Conservation (phyloP, 2,888 invertebrate species). For the Sycophila texana region DNA sequence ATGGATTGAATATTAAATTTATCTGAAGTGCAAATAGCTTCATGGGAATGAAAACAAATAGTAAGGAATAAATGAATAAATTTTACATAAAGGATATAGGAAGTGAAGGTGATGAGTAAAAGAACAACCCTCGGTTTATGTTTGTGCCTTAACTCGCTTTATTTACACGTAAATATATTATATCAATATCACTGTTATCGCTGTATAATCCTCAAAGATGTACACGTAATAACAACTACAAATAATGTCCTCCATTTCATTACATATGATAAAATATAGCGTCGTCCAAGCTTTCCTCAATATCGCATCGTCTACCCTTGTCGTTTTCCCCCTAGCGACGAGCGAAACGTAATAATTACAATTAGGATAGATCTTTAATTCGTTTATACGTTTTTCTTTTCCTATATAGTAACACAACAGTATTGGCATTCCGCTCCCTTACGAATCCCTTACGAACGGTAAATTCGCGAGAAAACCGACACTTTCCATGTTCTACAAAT, state of each 20-base stretch:
- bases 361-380: constrained; percentile 50
- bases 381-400: constrained; percentile 36
- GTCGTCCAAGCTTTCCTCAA: constrained; percentile 41
- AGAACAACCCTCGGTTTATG: not conserved
- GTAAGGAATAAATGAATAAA: too few species aligned
- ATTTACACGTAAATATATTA: constrained; percentile 76
- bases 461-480: constrained; percentile 15
- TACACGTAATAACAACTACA: constrained; percentile 70
- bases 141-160: constrained; percentile 61
- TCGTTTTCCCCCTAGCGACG: constrained; percentile 36
- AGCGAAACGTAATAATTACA: constrained; percentile 50
- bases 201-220: constrained; percentile 70
- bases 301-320: constrained; percentile 29
- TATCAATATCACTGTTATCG: constrained; percentile 72
- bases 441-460: not conserved
- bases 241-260: constrained; percentile 59
- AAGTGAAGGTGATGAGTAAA: not conserved
- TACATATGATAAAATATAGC: constrained; percentile 55
- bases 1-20: too few species aligned
- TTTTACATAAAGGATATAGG: not conserved
- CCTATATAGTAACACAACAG: constrained; percentile 36
- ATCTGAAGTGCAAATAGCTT: not conserved
- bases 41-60: not conserved
- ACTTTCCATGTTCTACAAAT: constrained; percentile 29
- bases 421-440: constrained; percentile 27